A percentile compares a stretch with the other conserved stretches of the same genome.
These are phyloP conservation scores for Pararge aegeria DNA, from an alignment of 1,140 invertebrate genomes.

Conservation along the genomic window DNA sequence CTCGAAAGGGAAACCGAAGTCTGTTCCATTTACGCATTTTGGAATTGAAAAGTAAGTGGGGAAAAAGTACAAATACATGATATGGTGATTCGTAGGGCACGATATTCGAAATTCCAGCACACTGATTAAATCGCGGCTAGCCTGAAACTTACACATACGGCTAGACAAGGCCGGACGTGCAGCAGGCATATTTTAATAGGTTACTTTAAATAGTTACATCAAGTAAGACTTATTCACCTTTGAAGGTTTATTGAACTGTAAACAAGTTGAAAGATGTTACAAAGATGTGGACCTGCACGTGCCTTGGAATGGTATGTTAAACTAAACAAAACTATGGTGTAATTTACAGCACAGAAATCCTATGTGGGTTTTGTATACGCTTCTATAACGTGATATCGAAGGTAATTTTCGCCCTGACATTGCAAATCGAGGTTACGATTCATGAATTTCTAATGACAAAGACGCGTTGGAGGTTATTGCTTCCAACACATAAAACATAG, in stretches of 20 bases:
- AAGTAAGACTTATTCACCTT: slow-evolving; percentile 36
- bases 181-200: slow-evolving; percentile 1
- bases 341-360: slow-evolving; percentile 19
- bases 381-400: neutral
- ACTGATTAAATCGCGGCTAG: neutral
- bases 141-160: neutral
- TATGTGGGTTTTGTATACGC: neutral
- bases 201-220: slow-evolving; percentile 32
- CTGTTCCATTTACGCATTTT: no score
- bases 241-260: slow-evolving; percentile 65
- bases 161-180: neutral
- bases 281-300: slow-evolving; percentile 55
- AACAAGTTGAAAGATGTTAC: slow-evolving; percentile 68
- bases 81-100: no score
- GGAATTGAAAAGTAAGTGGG: no score
- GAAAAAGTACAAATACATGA: no score
- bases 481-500: no score
- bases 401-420: no score
- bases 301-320: slow-evolving; percentile 32
- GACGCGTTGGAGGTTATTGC: no score
- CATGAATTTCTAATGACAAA: no score
- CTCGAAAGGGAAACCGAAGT: no score
- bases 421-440: no score
- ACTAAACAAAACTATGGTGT: slow-evolving; percentile 16
- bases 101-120: neutral